Conservation (phyloP, 2,888 invertebrate species). For the Eupithecia insigniata region DNA sequence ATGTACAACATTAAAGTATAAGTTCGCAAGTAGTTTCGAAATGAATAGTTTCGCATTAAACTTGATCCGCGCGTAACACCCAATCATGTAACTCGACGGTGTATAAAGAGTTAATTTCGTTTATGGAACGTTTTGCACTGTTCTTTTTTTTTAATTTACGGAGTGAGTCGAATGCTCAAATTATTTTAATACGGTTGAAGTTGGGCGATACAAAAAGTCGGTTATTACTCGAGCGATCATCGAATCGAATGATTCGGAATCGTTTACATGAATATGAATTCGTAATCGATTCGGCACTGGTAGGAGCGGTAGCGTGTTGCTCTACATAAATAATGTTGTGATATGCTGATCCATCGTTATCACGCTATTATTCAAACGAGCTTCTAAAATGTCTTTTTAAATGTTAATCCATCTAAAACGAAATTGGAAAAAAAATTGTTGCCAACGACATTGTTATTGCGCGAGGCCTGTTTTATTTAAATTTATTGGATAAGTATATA, state of each 20-base stretch:
- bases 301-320: conserved; percentile 37
- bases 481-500: neutral
- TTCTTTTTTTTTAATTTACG: conserved; percentile 44
- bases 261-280: conserved; percentile 48
- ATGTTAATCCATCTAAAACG: conserved; percentile 3
- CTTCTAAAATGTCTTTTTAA: conserved; percentile 4
- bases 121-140: conserved; percentile 45
- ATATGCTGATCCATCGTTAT: conserved; percentile 12
- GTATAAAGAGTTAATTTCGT: conserved; percentile 41
- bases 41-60: conserved; percentile 55
- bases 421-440: neutral
- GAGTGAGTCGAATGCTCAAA: conserved; percentile 53
- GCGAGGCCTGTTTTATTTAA: neutral
- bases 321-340: conserved; percentile 22
- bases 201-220: conserved; percentile 43
- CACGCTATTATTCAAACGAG: conserved; percentile 26
- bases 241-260: conserved; percentile 46
- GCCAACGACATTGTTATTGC: neutral
- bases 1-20: conserved; percentile 14
- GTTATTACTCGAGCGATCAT: conserved; percentile 48
- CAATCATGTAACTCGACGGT: conserved; percentile 41
- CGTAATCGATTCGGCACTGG: conserved; percentile 36
- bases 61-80: conserved; percentile 56
- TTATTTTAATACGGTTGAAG: conserved; percentile 53
- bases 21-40: conserved; percentile 35